These are phyloP conservation scores for Thomomys bottae DNA, from an alignment of 2,113 vertebrate species.

Conservation along the genomic window DNA sequence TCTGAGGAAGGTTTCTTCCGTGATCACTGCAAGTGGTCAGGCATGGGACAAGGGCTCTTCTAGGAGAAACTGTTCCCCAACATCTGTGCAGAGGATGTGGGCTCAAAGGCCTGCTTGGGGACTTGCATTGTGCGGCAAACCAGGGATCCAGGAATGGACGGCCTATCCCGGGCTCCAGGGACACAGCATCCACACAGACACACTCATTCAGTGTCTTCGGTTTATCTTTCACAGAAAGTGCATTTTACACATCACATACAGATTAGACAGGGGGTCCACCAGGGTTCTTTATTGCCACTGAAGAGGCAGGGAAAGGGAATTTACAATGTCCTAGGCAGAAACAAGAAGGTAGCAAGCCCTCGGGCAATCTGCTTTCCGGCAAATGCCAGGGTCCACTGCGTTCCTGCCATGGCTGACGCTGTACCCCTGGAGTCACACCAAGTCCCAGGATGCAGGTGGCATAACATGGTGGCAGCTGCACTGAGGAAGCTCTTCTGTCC, in stretches of 20 bases:
- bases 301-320: conserved; percentile 49
- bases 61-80: conserved; percentile 64
- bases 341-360: conserved; percentile 31
- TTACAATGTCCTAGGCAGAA: conserved; percentile 74
- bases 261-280: conserved; percentile 52
- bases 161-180: conserved; percentile 51
- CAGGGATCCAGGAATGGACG: conserved; percentile 7
- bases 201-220: conserved; percentile 67
- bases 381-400: neutral
- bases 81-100: conserved; percentile 53
- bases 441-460: neutral
- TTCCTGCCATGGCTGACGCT: neutral
- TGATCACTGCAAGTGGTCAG: neutral
- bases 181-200: conserved; percentile 63
- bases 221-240: conserved; percentile 66
- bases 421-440: too few species aligned
- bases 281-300: conserved; percentile 73
- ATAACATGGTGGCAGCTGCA: neutral
- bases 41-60: conserved; percentile 64
- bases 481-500: neutral
- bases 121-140: neutral
- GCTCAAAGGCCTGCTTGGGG: conserved; percentile 30
- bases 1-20: conserved; percentile 51
- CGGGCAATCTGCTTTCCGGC: neutral
- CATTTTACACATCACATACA: conserved; percentile 76